These are phyloP conservation scores for Holacanthella duospinosa DNA, from an alignment of 2,888 invertebrate genomes.

Conservation along the genomic window DNA sequence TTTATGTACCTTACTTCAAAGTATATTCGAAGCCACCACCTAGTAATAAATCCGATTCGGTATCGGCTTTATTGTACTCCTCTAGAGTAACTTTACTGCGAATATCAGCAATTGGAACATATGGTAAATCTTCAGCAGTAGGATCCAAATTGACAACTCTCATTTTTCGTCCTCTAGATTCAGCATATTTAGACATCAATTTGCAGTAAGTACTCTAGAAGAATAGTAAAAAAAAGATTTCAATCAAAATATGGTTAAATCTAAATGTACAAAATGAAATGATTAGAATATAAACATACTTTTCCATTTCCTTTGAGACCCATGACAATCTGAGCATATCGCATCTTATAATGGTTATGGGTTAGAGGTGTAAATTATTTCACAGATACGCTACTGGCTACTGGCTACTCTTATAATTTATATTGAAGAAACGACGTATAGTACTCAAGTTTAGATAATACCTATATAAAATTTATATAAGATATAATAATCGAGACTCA, in stretches of 20 bases:
- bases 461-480: too few species aligned
- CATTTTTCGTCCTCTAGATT: slow-evolving; percentile 59
- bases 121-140: slow-evolving; percentile 90
- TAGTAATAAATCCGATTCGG: slow-evolving; percentile 13
- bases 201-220: slow-evolving; percentile 84
- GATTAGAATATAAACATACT: slow-evolving; percentile 47
- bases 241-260: neutral
- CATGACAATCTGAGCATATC: slow-evolving; percentile 88
- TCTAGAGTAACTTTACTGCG: slow-evolving; percentile 82
- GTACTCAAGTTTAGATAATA: too few species aligned
- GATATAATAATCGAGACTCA: too few species aligned
- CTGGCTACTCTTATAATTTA: too few species aligned
- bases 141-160: slow-evolving; percentile 93
- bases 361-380: too few species aligned
- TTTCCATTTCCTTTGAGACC: slow-evolving; percentile 97
- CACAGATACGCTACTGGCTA: too few species aligned
- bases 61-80: slow-evolving; percentile 46
- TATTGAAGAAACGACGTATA: too few species aligned
- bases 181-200: slow-evolving; percentile 72
- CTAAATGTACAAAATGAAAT: neutral
- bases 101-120: slow-evolving; percentile 73
- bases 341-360: too few species aligned
- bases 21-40: slow-evolving; percentile 26
- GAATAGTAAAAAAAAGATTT: neutral
- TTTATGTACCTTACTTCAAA: slow-evolving; percentile 26